phyloP scores from a whole-genome alignment of 2,113 vertebrate species.

The Entelurus aequoreus region DNA sequence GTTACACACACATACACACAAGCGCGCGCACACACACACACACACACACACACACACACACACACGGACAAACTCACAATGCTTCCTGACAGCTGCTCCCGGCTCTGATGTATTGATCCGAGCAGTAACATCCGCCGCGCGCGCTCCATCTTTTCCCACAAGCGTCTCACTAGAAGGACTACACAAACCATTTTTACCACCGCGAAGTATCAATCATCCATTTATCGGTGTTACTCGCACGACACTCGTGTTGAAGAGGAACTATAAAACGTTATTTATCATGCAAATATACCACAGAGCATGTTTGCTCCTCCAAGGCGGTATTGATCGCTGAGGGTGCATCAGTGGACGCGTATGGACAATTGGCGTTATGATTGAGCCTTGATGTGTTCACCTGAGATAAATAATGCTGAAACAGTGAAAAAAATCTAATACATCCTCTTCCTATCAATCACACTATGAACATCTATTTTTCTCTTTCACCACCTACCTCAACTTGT shows the following conservation, averaged over 20 bases:
- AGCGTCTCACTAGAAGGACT: background rate
- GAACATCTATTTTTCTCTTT: constrained; percentile 1
- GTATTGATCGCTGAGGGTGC: constrained; percentile 42
- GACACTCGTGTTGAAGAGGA: background rate
- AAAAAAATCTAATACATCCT: constrained; percentile 53
- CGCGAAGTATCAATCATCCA: background rate
- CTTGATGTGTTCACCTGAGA: constrained; percentile 50
- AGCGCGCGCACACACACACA: constrained; percentile 2
- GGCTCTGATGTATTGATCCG: constrained; percentile 54
- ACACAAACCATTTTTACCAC: background rate
- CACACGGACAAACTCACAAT: constrained; percentile 5
- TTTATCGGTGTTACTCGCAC: constrained; percentile 6
- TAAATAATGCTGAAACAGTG: constrained; percentile 55
- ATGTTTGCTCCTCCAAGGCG: constrained; percentile 18
- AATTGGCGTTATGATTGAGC: constrained; percentile 60
- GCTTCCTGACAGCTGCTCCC: constrained; percentile 40
- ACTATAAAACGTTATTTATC: background rate
- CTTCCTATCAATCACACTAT: constrained; percentile 1
- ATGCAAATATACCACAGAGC: background rate
- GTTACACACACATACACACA: constrained; percentile 16
- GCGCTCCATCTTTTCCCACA: constrained; percentile 1
- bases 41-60: background rate
- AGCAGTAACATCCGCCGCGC: constrained; percentile 29
- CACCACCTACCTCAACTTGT: background rate
- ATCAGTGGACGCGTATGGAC: constrained; percentile 49